Evolutionary conservation across 2,888 invertebrate species (phyloP), one percentile per base, ranked within the genome.

Genomic region (Tiliacea aurago): DNA sequence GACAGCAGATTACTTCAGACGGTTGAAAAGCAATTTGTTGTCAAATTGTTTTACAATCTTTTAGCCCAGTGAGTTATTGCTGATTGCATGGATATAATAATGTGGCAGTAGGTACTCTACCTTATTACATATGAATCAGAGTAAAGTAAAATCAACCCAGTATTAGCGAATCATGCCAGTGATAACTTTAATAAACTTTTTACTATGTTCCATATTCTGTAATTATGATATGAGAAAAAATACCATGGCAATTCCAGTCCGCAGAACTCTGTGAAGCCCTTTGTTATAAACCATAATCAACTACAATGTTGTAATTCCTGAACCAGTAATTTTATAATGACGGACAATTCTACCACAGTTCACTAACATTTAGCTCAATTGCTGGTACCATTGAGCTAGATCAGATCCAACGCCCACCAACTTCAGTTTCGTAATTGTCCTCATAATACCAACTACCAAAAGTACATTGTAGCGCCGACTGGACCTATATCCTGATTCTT

Each of bases 391-490:
- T 83, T 87, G 84, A 89, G 91, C 89, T 89, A 87, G 89, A 90
- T 89, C 82, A 73, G 84, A 85, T 87, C 85, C 80, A 72, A 90
- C 92, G 89, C 92, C 91, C 88, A 92, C 91, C 75, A 86, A 80
- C 79, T 86, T 77, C 73, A 79, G 79, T 93, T 91, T 92, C 89
- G 90, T 91, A 91, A 86, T 75, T 86, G 81, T 82, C 72, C 78
- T 80, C 78, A 80, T 85, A 84, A 83, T 79, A 82, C 69, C 75
- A 80, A 90, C 90, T 89, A 89, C 90, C 88, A 85, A 90, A 91
- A 88, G 86, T 83, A 84, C 88, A 75, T 58, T 72, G 81, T 88
- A 89, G 91, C 91, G 90, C 91, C 91, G 76, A 84, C 85, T 86
- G 73, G 80, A 79, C 83, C 81, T 85, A 88, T 89, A 89, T 92